Percentiles rank a stretch among this genome's conserved stretches.
These are phyloP conservation scores for Sturnira hondurensis DNA, from an alignment of 2,113 vertebrate species.

Conservation along the genomic window DNA sequence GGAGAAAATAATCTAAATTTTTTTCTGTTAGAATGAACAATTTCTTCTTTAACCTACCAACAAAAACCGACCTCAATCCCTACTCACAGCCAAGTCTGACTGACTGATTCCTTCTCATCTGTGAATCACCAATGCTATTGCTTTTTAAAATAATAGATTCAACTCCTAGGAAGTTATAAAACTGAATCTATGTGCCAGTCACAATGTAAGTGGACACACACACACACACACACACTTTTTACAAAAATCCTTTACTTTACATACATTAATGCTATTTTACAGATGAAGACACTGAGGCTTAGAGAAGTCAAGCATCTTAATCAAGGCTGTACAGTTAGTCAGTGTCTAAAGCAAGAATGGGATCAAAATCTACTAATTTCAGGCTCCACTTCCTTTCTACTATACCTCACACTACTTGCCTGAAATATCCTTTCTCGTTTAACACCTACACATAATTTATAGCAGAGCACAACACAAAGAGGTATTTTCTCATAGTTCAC, in stretches of 20 bases:
- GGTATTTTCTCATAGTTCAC: neutral
- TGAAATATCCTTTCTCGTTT: slow-evolving; percentile 3
- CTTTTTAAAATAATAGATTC: neutral
- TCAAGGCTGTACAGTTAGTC: neutral
- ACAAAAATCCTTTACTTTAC: slow-evolving; percentile 34
- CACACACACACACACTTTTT: neutral
- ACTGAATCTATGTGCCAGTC: neutral
- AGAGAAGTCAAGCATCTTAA: neutral
- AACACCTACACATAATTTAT: neutral
- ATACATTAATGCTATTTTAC: neutral
- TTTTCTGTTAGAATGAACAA: slow-evolving; percentile 7
- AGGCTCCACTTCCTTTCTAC: neutral
- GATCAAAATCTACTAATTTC: neutral
- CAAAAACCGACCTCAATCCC: neutral
- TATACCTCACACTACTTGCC: neutral
- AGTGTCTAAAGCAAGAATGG: neutral
- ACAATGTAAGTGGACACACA: neutral
- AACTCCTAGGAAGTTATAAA: neutral
- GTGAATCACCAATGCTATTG: neutral
- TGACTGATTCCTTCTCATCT: neutral
- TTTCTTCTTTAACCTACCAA: slow-evolving; percentile 21
- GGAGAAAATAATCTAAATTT: neutral
- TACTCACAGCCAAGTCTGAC: neutral
- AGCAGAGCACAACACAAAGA: neutral
- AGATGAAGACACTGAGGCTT: slow-evolving; percentile 1